Evolutionary conservation across 2,888 invertebrate species (phyloP).

Genomic region (Osmoderma eremita): DNA sequence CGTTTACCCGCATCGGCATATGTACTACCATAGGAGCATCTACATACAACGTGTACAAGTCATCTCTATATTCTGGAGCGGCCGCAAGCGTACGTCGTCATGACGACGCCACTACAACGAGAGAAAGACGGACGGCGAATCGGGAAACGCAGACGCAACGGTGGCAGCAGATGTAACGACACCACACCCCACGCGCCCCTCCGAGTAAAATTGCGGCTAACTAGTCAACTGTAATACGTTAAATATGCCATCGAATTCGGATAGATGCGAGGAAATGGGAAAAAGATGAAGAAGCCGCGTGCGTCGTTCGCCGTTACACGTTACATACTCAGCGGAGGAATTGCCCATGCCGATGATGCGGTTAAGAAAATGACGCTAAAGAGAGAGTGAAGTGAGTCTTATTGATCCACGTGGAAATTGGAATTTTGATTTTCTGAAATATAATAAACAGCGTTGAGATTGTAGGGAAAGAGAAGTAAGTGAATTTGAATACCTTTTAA

Average conservation of each 20-base stretch:
- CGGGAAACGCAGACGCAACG: conserved; percentile 46
- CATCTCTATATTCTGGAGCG: conserved; percentile 51
- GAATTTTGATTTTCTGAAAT: conserved; percentile 25
- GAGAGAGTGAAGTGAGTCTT: conserved; percentile 23
- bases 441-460: background rate
- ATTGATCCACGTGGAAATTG: conserved; percentile 33
- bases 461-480: too few relatives aligned
- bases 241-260: conserved; percentile 39
- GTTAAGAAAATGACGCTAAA: conserved; percentile 12
- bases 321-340: conserved; percentile 9
- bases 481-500: too few relatives aligned
- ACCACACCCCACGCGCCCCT: conserved; percentile 40
- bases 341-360: conserved; percentile 1
- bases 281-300: conserved; percentile 22
- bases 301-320: conserved; percentile 12
- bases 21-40: conserved; percentile 1
- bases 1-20: background rate
- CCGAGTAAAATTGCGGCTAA: conserved; percentile 46
- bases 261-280: conserved; percentile 15
- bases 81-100: conserved; percentile 49
- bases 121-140: conserved; percentile 25
- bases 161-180: conserved; percentile 6
- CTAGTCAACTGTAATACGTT: conserved; percentile 47
- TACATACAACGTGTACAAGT: conserved; percentile 40
- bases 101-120: conserved; percentile 45